phyloP scores from a whole-genome alignment of 64 coral and sea anemone genomes.

The Dendronephthya gigantea region DNA sequence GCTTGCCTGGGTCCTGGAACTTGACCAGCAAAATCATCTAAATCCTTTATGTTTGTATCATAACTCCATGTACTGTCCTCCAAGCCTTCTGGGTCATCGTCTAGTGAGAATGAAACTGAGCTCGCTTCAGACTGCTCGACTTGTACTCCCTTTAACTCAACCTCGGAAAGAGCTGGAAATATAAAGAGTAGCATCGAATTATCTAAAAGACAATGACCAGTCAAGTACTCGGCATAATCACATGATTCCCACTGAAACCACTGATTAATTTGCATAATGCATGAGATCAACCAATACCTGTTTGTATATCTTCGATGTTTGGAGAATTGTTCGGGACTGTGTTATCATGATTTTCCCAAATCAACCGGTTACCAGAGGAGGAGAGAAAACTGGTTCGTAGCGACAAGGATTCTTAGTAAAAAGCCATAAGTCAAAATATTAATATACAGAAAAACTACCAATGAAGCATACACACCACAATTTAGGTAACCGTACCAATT shows the following conservation, averaged over 20 bases:
- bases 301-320: neutral
- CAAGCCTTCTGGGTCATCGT: neutral
- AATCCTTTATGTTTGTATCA: neutral
- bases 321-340: neutral
- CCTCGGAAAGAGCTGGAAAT: neutral
- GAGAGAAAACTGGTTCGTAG: neutral
- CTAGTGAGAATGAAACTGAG: neutral
- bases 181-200: neutral
- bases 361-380: neutral
- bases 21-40: constrained; percentile 6
- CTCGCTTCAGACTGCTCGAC: neutral
- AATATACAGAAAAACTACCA: neutral
- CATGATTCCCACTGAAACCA: no score
- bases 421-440: no score
- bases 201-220: no score
- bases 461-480: no score
- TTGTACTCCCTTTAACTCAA: neutral
- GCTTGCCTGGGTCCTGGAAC: neutral
- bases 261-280: no score
- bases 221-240: no score
- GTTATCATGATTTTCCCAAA: neutral
- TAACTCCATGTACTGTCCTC: constrained; percentile 16
- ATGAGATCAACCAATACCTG: neutral
- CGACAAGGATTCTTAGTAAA: neutral
- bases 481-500: no score